phyloP scores from a whole-genome alignment of 92 coral and sea anemone species.

The Scolanthus callimorphus region DNA sequence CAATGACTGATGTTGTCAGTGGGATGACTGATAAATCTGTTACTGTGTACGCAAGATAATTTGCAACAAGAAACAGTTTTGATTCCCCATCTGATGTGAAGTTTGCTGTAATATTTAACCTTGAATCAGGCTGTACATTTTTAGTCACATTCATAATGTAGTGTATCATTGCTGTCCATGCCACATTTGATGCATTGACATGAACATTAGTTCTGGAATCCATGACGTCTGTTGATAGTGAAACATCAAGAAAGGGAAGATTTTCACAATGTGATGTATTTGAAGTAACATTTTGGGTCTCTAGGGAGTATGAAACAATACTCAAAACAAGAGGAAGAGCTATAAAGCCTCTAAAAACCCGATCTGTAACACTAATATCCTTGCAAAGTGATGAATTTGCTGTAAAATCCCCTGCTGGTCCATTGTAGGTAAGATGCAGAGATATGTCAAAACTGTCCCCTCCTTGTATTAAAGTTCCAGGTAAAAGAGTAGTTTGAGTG shows the following conservation, averaged over 20 bases:
- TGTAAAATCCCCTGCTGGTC: conserved; percentile 25
- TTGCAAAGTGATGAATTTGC: conserved; percentile 58
- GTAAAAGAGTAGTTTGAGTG: conserved; percentile 21
- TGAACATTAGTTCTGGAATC: conserved; percentile 11
- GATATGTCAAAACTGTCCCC: conserved; percentile 47
- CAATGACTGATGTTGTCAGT: conserved; percentile 30
- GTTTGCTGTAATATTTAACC: conserved; percentile 47
- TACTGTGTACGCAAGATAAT: conserved; percentile 34
- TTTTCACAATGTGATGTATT: conserved; percentile 52
- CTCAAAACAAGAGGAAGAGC: conserved; percentile 51
- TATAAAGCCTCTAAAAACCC: conserved; percentile 37
- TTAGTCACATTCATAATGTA: conserved; percentile 33
- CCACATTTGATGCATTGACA: conserved; percentile 51
- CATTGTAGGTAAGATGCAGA: conserved; percentile 38
- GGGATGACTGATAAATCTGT: conserved; percentile 20
- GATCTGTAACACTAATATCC: conserved; percentile 12
- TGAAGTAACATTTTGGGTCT: conserved; percentile 18
- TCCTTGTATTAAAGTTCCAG: conserved; percentile 46
- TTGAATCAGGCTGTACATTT: conserved; percentile 50
- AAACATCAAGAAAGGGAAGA: conserved; percentile 31
- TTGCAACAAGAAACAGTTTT: conserved; percentile 34
- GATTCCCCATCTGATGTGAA: conserved; percentile 27
- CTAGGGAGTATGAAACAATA: conserved; percentile 19
- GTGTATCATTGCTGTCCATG: conserved; percentile 58
- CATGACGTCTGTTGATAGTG: neutral